Percentiles rank a stretch among this genome's conserved stretches.
Evolutionary conservation across 2,797 vertebrate species (phyloP).

Genomic region (Otus scops): DNA sequence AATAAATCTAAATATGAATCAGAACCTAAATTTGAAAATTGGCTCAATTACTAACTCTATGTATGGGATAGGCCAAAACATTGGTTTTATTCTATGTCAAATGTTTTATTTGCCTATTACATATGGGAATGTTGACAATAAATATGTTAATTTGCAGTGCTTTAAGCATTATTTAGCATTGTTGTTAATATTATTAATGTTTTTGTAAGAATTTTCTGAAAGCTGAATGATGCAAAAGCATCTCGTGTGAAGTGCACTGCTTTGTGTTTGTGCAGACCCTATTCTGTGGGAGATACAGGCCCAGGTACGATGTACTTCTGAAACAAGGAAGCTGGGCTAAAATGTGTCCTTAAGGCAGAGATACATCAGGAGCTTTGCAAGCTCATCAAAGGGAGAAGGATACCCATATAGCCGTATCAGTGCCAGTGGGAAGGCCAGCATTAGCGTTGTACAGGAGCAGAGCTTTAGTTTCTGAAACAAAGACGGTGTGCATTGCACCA

Average conservation of each 20-base stretch:
- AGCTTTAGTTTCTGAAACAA: not conserved
- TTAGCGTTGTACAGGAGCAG: not conserved
- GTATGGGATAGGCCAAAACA: not conserved
- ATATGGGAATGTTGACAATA: not conserved
- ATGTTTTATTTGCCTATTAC: not conserved
- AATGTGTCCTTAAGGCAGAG: not conserved
- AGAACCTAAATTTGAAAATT: not conserved
- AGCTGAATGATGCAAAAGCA: not conserved
- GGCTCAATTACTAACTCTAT: not conserved
- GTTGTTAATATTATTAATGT: not conserved
- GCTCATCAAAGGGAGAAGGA: not conserved
- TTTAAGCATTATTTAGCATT: not conserved
- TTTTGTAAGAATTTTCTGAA: not conserved
- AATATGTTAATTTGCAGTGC: not conserved
- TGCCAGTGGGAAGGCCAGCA: not conserved
- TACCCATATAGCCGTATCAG: fast-evolving
- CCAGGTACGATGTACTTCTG: not conserved
- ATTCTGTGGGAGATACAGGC: not conserved
- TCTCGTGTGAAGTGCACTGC: not conserved
- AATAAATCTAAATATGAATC: not conserved
- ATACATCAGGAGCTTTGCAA: not conserved
- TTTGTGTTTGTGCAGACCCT: not conserved
- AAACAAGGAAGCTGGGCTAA: not conserved
- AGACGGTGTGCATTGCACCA: not conserved
- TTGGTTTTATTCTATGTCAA: not conserved